Conservation (phyloP, 2,888 invertebrate genomes). For the Xiphydria camelus region DNA sequence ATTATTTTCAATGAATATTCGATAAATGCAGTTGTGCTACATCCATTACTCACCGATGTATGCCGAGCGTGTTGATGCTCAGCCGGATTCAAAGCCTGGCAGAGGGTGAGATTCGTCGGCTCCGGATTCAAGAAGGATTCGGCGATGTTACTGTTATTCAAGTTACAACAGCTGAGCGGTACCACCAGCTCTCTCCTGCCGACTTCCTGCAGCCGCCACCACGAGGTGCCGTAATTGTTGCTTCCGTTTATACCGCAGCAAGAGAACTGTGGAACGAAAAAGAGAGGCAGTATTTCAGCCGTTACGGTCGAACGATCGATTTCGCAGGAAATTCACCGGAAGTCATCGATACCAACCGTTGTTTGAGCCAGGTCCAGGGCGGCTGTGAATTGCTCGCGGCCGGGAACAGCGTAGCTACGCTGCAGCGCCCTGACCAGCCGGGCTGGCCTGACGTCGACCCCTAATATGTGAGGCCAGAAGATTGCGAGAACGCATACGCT, state of each 20-base stretch:
- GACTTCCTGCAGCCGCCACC: conserved; percentile 76
- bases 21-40: too few species aligned
- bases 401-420: conserved; percentile 76
- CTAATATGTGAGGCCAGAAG: conserved; percentile 78
- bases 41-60: conserved; percentile 58
- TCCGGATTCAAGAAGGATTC: conserved; percentile 74
- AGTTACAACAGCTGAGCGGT: conserved; percentile 72
- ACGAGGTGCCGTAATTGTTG: conserved; percentile 78
- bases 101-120: conserved; percentile 71
- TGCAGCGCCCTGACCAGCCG: conserved; percentile 74
- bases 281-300: conserved; percentile 1
- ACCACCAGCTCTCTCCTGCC: conserved; percentile 72
- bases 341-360: conserved; percentile 37
- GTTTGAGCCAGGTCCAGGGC: conserved; percentile 81
- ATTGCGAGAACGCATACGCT: conserved; percentile 72
- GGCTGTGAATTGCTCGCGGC: conserved; percentile 73
- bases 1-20: background rate
- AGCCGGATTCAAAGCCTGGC: conserved; percentile 68
- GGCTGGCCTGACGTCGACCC: conserved; percentile 69
- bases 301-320: background rate
- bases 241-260: conserved; percentile 82
- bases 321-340: background rate
- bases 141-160: conserved; percentile 63
- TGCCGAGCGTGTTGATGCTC: conserved; percentile 65
- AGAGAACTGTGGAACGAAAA: conserved; percentile 63